Conservation (phyloP, 2,888 invertebrate genomes). For the Apamea anceps region DNA sequence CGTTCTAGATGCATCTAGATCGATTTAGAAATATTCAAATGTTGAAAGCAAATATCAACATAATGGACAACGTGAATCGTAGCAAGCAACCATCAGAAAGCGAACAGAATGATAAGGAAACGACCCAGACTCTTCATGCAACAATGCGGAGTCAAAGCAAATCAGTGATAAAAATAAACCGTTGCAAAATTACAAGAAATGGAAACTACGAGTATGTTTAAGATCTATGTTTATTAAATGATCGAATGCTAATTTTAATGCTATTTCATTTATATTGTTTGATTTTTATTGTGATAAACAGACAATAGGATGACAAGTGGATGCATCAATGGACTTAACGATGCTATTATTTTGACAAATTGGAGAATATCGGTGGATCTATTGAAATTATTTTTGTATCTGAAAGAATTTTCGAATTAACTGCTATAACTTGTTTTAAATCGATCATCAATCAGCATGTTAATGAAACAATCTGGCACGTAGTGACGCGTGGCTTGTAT, state of each 20-base stretch:
- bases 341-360: conserved; percentile 1
- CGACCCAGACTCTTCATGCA: conserved; percentile 53
- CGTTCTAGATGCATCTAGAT: conserved; percentile 24
- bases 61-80: conserved; percentile 40
- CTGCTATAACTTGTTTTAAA: not conserved
- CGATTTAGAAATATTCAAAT: conserved; percentile 40
- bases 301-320: conserved; percentile 18
- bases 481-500: conserved; percentile 36
- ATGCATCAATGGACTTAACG: conserved; percentile 8
- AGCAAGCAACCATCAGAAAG: conserved; percentile 41
- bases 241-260: not conserved
- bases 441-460: conserved; percentile 25
- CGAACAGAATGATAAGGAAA: conserved; percentile 55
- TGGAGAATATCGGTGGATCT: not conserved
- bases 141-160: conserved; percentile 50
- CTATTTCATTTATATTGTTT: conserved; percentile 25
- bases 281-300: conserved; percentile 5
- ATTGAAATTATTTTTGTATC: not conserved
- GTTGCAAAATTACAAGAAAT: conserved; percentile 31
- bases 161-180: conserved; percentile 52
- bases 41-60: conserved; percentile 34
- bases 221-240: not conserved
- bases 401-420: conserved; percentile 4
- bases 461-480: conserved; percentile 28
- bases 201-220: conserved; percentile 15